Evolutionary conservation across 2,113 vertebrate genomes (phyloP), one percentile per base, ranked within the genome.

Genomic region (Vidua macroura): DNA sequence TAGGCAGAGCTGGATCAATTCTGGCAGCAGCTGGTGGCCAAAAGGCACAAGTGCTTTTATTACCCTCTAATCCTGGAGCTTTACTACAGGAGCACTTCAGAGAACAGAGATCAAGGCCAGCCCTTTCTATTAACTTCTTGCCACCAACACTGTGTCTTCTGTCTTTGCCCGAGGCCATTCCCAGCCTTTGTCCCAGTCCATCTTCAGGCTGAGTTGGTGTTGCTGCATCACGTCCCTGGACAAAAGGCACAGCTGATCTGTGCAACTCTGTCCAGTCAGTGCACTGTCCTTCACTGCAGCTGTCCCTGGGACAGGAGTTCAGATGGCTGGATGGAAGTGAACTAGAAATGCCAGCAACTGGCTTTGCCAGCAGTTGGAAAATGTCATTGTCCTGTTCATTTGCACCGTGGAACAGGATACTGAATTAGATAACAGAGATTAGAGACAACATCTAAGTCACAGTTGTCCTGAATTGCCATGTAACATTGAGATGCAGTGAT

Each of bases 181-280:
- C 43, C 79, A 66, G 63, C n/a, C n/a, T 64, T 35, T 63, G 33
- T 35, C 48, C 20, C 79, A 23, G 44, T 11, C 79, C 6, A 2
- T 37, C 23, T 41, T 33, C 0, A 7, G 1, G 9, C 51, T 0
- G 0, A 11, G 31, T 31, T 43, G 51, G 13, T 39, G 53, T 31
- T 85, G 90, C 87, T 84, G 69, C 44, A 68, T 43, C 69, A 3
- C 6, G 1, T 68, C 60, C 43, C 48, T 10, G 7, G 59, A 1
- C 41, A 23, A 67, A 67, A 79, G 84, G 37, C 53, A 5, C 63
- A 95, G 90, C 69, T 86, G 88, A 37, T 46, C 4, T 35, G 2
- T 7, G 43, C 31, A 14, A 37, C 37, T 73, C 30, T 56, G 58
- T 25, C 58, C 69, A 56, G 53, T 11, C 14, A 0, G 13, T 51